Conservation (phyloP, 64 coral and sea anemone genomes). For the Montipora foliosa region DNA sequence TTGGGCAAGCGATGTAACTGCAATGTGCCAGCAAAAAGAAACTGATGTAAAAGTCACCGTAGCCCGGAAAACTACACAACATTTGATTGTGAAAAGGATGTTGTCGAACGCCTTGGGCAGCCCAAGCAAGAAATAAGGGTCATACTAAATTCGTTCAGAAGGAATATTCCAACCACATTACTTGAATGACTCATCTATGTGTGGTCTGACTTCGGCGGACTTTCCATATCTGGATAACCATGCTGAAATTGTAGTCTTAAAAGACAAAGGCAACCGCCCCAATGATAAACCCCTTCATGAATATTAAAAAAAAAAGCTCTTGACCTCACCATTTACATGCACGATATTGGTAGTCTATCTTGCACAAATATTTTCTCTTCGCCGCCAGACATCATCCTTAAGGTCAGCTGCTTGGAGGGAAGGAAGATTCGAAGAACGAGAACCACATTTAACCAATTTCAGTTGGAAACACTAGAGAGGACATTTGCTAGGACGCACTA, state of each 20-base stretch:
- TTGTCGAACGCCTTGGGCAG: neutral
- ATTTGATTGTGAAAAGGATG: neutral
- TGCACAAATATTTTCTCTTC: neutral
- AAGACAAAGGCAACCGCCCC: too few species aligned
- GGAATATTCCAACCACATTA: neutral
- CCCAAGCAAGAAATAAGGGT: neutral
- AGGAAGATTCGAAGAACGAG: constrained; percentile 94
- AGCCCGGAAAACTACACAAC: neutral
- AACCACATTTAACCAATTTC: constrained; percentile 97
- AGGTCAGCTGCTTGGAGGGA: constrained; percentile 83
- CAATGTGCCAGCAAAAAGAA: neutral
- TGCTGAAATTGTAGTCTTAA: too few species aligned
- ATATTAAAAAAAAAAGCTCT: too few species aligned
- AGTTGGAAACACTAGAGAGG: constrained; percentile 92
- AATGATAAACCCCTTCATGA: too few species aligned
- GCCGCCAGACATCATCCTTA: constrained; percentile 82
- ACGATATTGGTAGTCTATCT: neutral
- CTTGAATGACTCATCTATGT: too few species aligned
- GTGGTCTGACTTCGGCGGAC: too few species aligned
- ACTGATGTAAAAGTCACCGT: neutral
- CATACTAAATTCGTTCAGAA: neutral
- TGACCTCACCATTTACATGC: too few species aligned
- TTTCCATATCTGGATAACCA: too few species aligned
- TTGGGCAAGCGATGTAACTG: too few species aligned
- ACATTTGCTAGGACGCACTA: constrained; percentile 94